These are phyloP conservation scores for Thymelicus acteon DNA, from an alignment of 2,888 invertebrate genomes.

Conservation along the genomic window DNA sequence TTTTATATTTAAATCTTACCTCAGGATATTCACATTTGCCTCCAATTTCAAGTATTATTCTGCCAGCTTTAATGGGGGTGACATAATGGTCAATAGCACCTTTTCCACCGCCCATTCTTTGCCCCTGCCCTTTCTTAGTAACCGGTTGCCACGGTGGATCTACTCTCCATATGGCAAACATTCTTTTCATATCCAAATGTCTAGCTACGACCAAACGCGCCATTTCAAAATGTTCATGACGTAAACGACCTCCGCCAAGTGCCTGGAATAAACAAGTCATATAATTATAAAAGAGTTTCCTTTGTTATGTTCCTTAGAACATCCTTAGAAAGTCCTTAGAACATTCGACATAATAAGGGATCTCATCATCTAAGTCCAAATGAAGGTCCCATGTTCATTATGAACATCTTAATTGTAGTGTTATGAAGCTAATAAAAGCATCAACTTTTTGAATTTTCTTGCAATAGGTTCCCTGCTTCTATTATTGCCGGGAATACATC, in stretches of 20 bases:
- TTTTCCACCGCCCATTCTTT: slow-evolving; percentile 98
- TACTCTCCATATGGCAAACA: slow-evolving; percentile 98
- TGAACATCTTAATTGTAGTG: no score
- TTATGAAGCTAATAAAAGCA: no score
- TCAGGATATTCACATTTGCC: slow-evolving; percentile 95
- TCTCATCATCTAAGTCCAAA: no score
- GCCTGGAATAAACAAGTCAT: slow-evolving; percentile 83
- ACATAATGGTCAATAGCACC: slow-evolving; percentile 97
- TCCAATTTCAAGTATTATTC: slow-evolving; percentile 97
- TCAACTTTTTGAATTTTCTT: no score
- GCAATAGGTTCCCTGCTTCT: no score
- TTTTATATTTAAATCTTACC: slow-evolving; percentile 70
- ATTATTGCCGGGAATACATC: no score
- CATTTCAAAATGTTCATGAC: slow-evolving; percentile 94
- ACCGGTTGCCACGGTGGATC: slow-evolving; percentile 98
- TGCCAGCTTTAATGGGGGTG: slow-evolving; percentile 95
- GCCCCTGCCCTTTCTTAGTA: slow-evolving; percentile 95
- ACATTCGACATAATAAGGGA: no score
- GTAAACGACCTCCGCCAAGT: slow-evolving; percentile 91
- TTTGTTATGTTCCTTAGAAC: no score
- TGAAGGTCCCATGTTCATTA: no score
- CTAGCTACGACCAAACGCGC: slow-evolving; percentile 91
- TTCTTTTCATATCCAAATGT: slow-evolving; percentile 90
- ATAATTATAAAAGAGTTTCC: background rate
- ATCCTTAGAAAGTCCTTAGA: no score